These are phyloP conservation scores for Anomalospiza imberbis DNA, from an alignment of 2,797 vertebrate genomes.

Conservation along the genomic window DNA sequence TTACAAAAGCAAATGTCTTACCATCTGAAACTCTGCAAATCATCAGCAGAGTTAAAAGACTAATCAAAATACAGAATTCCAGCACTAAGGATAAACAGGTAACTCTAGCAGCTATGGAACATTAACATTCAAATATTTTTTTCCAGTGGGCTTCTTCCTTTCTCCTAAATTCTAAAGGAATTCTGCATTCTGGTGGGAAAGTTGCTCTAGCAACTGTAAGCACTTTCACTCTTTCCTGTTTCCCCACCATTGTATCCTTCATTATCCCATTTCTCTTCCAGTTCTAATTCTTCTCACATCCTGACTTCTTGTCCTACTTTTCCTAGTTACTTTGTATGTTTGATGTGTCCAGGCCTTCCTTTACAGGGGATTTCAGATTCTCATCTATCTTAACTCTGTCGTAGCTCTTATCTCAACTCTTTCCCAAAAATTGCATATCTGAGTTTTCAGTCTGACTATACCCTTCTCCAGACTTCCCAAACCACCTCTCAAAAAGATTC, in stretches of 20 bases:
- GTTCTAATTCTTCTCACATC: slow-evolving; percentile 25
- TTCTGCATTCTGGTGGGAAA: not conserved
- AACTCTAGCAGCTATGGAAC: not conserved
- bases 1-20: not conserved
- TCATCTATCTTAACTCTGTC: not conserved
- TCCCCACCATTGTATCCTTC: not conserved
- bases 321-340: not conserved
- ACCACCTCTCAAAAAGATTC: not conserved
- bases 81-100: not conserved
- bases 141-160: not conserved
- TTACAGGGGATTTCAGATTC: not conserved
- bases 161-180: not conserved
- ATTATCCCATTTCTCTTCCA: not conserved
- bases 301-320: slow-evolving; percentile 16
- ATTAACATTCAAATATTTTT: not conserved
- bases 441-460: not conserved
- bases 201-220: slow-evolving; percentile 10
- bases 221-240: not conserved
- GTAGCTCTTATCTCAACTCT: not conserved
- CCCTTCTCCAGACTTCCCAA: not conserved
- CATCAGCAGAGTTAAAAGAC: not conserved
- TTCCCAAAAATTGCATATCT: not conserved
- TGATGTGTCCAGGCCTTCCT: not conserved
- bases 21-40: not conserved
- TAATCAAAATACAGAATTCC: not conserved